A percentile compares a stretch with the other conserved stretches of the same genome.
These are phyloP conservation scores for Hoplodrina blanda DNA, from an alignment of 2,888 invertebrate species.

Conservation along the genomic window DNA sequence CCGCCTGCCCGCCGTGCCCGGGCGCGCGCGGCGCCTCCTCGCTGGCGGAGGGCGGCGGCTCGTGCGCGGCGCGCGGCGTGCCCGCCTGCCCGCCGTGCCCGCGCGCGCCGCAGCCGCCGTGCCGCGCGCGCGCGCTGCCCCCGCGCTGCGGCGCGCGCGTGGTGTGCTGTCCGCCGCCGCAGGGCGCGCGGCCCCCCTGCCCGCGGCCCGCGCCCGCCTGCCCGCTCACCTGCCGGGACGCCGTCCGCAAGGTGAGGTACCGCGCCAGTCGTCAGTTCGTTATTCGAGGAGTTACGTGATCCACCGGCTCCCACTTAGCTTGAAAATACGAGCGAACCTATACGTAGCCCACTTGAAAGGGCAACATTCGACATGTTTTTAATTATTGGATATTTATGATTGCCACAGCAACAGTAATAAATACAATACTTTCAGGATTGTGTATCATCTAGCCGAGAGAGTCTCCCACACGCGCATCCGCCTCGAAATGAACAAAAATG, in stretches of 20 bases:
- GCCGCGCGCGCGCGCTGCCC: slow-evolving; percentile 26
- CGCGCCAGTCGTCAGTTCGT: no score
- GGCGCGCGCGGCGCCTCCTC: neutral
- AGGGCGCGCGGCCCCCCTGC: slow-evolving; percentile 67
- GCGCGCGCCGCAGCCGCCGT: slow-evolving; percentile 14
- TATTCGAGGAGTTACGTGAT: neutral
- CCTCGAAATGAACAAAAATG: slow-evolving; percentile 46
- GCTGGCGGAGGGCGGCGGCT: neutral
- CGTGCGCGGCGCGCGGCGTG: neutral
- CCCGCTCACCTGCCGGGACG: slow-evolving; percentile 48
- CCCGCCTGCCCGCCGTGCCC: neutral
- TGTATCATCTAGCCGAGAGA: neutral
- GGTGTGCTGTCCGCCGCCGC: slow-evolving; percentile 69
- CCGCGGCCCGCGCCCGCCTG: slow-evolving; percentile 28
- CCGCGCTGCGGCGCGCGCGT: slow-evolving; percentile 62
- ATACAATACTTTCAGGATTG: slow-evolving; percentile 13
- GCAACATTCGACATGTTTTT: neutral
- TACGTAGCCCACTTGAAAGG: neutral
- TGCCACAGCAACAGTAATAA: no score
- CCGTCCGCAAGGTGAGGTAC: slow-evolving; percentile 17
- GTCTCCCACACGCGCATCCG: neutral
- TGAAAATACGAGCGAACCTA: neutral
- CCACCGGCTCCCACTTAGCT: neutral
- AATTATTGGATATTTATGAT: neutral
- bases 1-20: slow-evolving; percentile 10